Base-by-base conservation (phyloP, 2,113 vertebrate genomes). In the Cranoglanis bouderius region DNA sequence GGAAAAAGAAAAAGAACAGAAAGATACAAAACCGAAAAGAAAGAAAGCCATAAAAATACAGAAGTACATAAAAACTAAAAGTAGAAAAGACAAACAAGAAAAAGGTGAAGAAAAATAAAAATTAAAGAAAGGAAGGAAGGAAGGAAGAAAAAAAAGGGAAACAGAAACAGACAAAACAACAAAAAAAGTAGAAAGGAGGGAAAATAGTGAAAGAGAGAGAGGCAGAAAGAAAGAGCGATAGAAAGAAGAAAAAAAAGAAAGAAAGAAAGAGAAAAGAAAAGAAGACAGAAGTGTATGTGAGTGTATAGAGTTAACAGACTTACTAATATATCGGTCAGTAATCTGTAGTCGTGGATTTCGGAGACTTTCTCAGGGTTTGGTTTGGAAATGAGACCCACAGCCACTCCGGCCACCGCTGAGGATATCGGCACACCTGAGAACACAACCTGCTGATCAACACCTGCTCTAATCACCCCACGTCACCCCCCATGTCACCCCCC, bases 291-390 rank as follows among this genome's bases (percentile, higher is more conserved):
- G 51, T 35, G n/a, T 19, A 12, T 18, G 2, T 6, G 53, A 12
- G 49, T 53, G 49, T 32, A 2, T 32, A 2, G 14, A 10, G 49
- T 21, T 21, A 70, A 78, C 63, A 18, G 9, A 87, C 12, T 6
- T 94, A 97, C 98, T 95, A 99, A 94, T 92, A 99, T 98, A 93
- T 99, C 98, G 59, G 98, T 99, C 46, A 99, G 93, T 92, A 99
- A 92, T 89, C 97, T 96, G 92, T 99, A 99, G 93, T 99, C 96
- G 89, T 97, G 95, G 13, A 99, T 96, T 80, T 97, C 97, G 77
- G 94, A 89, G 8, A 94, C 91, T 63, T 96, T 98, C 9, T 96
- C 96, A 83, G 93, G 90, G 81, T 84, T 94, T 59, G 90, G 87
- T 89, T 96, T 98, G 81, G 97, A 97, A 75, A 99, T 85, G 5